Evolutionary conservation across 2,888 invertebrate genomes (phyloP), one percentile per base, ranked within the genome.

Genomic region (Oscheius sp.): DNA sequence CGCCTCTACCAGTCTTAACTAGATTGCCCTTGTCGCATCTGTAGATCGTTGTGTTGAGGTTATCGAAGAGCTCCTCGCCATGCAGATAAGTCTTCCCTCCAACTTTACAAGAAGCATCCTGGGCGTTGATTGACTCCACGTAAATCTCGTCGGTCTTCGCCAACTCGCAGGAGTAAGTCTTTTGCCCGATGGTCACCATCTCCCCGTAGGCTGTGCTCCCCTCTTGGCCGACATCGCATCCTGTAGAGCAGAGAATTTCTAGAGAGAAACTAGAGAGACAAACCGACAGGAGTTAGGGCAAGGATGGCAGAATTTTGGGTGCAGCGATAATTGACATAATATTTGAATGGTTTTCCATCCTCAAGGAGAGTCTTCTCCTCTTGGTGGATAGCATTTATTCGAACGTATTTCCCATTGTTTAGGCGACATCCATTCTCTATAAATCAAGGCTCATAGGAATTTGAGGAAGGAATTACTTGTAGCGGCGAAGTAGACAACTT

Each of bases 211-310:
- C 45, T 42, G 45, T 29, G 31, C 42, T 42, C n/a, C 42, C 61
- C 27, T 61, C 61, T 20, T 61, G 61, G 10, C 45, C 61, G 8
- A 61, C 20, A 27, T 61, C 61, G 10, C 61, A 61, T 23, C 61
- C 55, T 50, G 3, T 4, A 20, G 23, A 4, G 3, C 15, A n/a
- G n/a, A n/a, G n/a, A n/a, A n/a, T n/a, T n/a, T n/a, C n/a, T n/a
- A n/a, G n/a, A n/a, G n/a, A n/a, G n/a, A n/a, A n/a, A n/a, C n/a
- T n/a, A n/a, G n/a, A n/a, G n/a, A n/a, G 8, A 25, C 25, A 10
- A 27, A 52, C 52, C 57, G 10, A 61, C 31, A 2, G 61, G 61
- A 29, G 61, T 45, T 31, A 61, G 20, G 23, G 42, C 29, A 2
- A 29, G 12, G 25, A 45, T 45, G 29, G 25, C 17, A 3, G 17